Evolutionary conservation across 1,140 invertebrate genomes (phyloP), one percentile per base, ranked within the genome.

Genomic region (Halictus rubicundus): DNA sequence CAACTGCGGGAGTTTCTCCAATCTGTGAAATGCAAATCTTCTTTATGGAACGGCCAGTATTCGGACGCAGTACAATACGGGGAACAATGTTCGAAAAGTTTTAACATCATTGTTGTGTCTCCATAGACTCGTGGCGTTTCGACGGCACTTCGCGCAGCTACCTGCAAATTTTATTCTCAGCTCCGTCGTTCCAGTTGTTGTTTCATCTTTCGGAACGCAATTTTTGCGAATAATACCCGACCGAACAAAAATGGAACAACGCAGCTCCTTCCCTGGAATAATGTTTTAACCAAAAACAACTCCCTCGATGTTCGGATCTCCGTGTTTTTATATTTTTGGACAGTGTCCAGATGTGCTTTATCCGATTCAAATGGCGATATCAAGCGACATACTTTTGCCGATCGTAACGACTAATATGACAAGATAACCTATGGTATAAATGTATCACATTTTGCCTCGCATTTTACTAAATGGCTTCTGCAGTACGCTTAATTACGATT

Each of bases 81-180:
- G 27, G 21, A 37, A 63, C 60, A 63, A 63, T 63, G 60, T 63
- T 63, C 8, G 60, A 21, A 25, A 63, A 63, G 60, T 63, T 63
- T 19, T 63, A 63, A 63, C 27, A 37, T 63, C 60, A 57, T 57
- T 57, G 60, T n/a, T n/a, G 54, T n/a, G 54, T 57, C n/a, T 57
- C 54, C n/a, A 57, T 57, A 63, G 19, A 37, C 6, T 19, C 16
- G 60, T 19, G 27, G 16, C 60, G 27, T 63, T 37, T 37, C 1
- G 16, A 21, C 27, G 60, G 16, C 27, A 37, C 60, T 32, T 61
- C 14, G 60, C 7, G 8, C 14, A 32, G 27, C 27, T 2, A 32
- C 14, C 27, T 32, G 27, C 27, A 63, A 63, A 19, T 63, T 32
- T 63, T 25, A 21, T 37, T 63, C 32, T 37, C 5, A 14, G 27